A percentile compares a stretch with the other conserved stretches of the same genome.
Conservation (phyloP, 2,888 invertebrate genomes). For the Ectemnius lituratus region DNA sequence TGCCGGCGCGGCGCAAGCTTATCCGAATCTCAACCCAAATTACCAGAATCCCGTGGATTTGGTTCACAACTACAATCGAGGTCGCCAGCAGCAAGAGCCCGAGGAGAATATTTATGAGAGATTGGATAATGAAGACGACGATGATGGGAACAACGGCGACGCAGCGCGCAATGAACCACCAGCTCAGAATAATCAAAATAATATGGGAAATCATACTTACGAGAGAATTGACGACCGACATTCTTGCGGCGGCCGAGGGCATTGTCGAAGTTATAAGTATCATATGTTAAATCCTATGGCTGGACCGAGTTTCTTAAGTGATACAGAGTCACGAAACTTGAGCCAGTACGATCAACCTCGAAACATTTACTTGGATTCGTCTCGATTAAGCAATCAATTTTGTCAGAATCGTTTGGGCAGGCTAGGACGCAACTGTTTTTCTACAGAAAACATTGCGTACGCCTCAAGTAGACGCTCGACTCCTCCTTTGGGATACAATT, state of each 20-base stretch:
- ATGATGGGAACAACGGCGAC: constrained; percentile 75
- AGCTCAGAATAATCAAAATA: constrained; percentile 54
- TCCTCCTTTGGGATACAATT: constrained; percentile 67
- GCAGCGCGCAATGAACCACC: constrained; percentile 59
- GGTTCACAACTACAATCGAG: constrained; percentile 64
- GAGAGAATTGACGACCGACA: constrained; percentile 71
- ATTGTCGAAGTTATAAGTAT: constrained; percentile 55
- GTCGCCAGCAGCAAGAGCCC: constrained; percentile 73
- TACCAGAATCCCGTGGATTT: constrained; percentile 72
- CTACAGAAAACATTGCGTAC: constrained; percentile 73
- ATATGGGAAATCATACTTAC: constrained; percentile 68
- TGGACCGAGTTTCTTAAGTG: constrained; percentile 58
- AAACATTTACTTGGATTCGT: constrained; percentile 64
- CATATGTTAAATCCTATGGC: constrained; percentile 58
- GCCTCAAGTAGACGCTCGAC: constrained; percentile 66
- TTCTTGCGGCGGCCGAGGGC: constrained; percentile 57
- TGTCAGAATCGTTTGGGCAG: constrained; percentile 66
- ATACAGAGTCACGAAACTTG: constrained; percentile 58
- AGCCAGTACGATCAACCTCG: constrained; percentile 65
- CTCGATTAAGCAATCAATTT: constrained; percentile 63
- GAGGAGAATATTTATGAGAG: constrained; percentile 77
- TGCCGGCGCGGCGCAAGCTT: constrained; percentile 48
- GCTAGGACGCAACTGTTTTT: constrained; percentile 73
- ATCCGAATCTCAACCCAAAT: constrained; percentile 70
- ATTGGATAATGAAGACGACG: constrained; percentile 71